Evolutionary conservation across 2,113 vertebrate species (phyloP).

Genomic region (Prolemur simus): DNA sequence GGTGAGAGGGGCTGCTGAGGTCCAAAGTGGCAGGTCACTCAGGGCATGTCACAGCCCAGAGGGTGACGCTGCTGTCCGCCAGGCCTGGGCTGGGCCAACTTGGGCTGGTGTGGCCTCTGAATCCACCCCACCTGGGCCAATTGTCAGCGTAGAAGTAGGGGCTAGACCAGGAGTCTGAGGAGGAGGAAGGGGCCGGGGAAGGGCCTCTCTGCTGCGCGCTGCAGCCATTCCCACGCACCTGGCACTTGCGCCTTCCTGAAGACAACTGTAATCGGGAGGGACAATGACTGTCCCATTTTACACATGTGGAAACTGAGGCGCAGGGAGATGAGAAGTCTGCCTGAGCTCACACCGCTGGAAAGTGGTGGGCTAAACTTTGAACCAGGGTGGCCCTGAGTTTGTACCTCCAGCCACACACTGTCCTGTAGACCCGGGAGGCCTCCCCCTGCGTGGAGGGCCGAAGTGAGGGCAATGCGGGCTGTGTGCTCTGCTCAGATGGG

Average conservation of each 20-base stretch:
- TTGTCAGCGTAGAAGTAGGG: rapidly evolving
- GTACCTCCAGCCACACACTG: too few species aligned
- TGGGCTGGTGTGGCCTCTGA: rapidly evolving
- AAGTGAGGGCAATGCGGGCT: rapidly evolving
- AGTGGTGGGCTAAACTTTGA: not conserved
- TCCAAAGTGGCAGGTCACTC: too few species aligned
- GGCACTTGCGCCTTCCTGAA: not conserved
- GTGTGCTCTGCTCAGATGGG: too few species aligned
- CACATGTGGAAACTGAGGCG: not conserved
- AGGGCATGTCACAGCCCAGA: not conserved
- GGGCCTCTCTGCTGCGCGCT: not conserved
- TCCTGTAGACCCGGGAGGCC: too few species aligned
- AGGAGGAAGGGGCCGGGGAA: rapidly evolving
- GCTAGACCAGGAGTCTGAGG: not conserved
- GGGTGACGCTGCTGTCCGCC: rapidly evolving
- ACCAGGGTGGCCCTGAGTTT: not conserved
- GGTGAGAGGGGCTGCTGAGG: not conserved
- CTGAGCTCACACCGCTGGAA: not conserved
- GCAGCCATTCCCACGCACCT: rapidly evolving
- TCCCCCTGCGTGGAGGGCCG: rapidly evolving
- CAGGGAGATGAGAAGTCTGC: not conserved
- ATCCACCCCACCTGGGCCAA: rapidly evolving
- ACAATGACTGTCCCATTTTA: not conserved
- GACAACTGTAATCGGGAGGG: not conserved
- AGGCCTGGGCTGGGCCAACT: not conserved